Conservation (phyloP, 1,140 invertebrate genomes). For the Drosophila auraria region DNA sequence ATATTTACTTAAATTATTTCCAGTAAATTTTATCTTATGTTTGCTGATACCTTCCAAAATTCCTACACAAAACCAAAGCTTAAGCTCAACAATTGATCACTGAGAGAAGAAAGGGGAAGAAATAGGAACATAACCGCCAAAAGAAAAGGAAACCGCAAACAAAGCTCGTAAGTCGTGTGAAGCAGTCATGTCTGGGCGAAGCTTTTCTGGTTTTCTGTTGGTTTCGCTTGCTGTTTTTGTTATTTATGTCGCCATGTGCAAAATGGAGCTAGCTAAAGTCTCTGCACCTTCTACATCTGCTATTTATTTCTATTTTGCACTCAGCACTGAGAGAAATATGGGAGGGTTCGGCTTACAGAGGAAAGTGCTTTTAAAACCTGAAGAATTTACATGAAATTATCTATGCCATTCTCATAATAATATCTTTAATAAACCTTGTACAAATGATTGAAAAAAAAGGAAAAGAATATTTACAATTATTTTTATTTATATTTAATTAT, state of each 20-base stretch:
- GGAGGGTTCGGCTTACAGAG: neutral
- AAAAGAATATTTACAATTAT: too few species aligned
- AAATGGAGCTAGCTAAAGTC: conserved; percentile 11
- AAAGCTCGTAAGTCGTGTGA: conserved; percentile 38
- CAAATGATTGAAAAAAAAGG: too few species aligned
- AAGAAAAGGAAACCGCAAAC: conserved; percentile 31
- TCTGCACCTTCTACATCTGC: conserved; percentile 22
- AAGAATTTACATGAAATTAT: neutral
- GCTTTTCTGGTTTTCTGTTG: conserved; percentile 29
- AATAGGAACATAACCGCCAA: conserved; percentile 18
- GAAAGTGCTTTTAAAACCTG: neutral
- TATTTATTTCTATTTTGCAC: conserved; percentile 21
- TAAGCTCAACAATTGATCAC: conserved; percentile 17
- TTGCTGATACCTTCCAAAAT: neutral
- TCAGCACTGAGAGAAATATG: conserved; percentile 1
- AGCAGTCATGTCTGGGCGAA: conserved; percentile 33
- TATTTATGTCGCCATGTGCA: conserved; percentile 35
- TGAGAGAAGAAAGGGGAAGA: neutral
- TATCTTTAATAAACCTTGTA: too few species aligned
- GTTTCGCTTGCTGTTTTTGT: conserved; percentile 20
- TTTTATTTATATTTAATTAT: too few species aligned
- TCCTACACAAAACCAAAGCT: conserved; percentile 7
- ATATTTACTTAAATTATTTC: neutral
- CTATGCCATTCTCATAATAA: too few species aligned
- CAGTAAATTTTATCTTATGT: neutral